These are phyloP conservation scores for Gastracanthus pulcherrimus DNA, from an alignment of 2,888 invertebrate genomes.

Conservation along the genomic window DNA sequence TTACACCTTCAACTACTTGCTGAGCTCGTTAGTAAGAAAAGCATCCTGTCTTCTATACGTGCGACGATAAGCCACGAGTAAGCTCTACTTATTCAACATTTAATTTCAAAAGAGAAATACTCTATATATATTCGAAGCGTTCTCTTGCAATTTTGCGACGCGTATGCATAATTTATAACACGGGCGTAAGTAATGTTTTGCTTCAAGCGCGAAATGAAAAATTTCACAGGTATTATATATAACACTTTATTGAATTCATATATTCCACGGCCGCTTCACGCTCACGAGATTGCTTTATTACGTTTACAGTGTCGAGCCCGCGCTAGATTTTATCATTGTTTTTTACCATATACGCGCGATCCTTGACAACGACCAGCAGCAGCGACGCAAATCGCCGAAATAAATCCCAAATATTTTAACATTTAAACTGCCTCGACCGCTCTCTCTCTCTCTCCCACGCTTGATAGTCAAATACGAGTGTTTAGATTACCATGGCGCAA, in stretches of 20 bases:
- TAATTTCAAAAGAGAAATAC: too few species aligned
- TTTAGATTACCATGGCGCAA: conserved; percentile 51
- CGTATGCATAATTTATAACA: neutral
- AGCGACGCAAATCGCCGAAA: neutral
- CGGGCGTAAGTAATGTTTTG: too few species aligned
- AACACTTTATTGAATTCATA: neutral
- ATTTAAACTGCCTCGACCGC: neutral
- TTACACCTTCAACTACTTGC: too few species aligned
- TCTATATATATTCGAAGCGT: neutral
- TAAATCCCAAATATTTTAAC: neutral
- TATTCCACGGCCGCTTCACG: too few species aligned
- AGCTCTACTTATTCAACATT: too few species aligned
- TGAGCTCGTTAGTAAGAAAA: too few species aligned
- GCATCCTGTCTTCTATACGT: too few species aligned
- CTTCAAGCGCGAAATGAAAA: neutral
- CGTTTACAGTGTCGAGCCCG: neutral
- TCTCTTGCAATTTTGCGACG: neutral
- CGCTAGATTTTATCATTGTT: neutral
- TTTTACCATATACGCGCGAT: neutral
- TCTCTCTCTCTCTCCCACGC: too few species aligned
- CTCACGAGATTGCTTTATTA: neutral
- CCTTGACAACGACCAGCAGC: too few species aligned
- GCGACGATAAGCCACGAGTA: too few species aligned
- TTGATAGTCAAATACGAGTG: conserved; percentile 39
- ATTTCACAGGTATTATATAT: neutral